phyloP scores from a whole-genome alignment of 2,888 invertebrate genomes.

The Mesochorus sp. region DNA sequence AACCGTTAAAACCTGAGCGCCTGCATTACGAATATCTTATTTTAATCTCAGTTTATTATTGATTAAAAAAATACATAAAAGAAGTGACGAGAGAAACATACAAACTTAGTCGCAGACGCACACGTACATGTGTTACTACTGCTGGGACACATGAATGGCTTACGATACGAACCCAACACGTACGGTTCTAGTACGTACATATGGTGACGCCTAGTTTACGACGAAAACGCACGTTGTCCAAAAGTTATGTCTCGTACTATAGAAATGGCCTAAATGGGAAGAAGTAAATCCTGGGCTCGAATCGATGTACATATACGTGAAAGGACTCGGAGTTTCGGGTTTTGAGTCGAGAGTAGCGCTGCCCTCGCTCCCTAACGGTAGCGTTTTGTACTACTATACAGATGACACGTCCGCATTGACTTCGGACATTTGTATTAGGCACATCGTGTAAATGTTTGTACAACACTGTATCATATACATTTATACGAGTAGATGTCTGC shows the following conservation, averaged over 20 bases:
- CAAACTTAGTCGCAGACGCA: not conserved
- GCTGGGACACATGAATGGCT: conserved; percentile 28
- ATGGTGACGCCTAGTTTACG: conserved; percentile 59
- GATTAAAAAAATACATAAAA: too few species aligned
- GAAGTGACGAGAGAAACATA: not conserved
- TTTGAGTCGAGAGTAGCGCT: not conserved
- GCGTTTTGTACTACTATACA: conserved; percentile 35
- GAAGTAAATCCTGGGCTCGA: conserved; percentile 20
- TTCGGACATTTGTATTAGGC: not conserved
- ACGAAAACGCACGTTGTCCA: conserved; percentile 53
- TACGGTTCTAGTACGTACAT: conserved; percentile 35
- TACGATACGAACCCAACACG: conserved; percentile 9
- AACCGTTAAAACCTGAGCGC: too few species aligned
- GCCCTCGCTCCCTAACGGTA: conserved; percentile 5
- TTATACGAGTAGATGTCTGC: not conserved
- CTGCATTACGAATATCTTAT: too few species aligned
- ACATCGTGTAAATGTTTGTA: conserved; percentile 3
- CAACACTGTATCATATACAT: conserved; percentile 3
- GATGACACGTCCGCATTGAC: conserved; percentile 2
- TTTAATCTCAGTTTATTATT: too few species aligned
- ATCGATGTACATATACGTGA: not conserved
- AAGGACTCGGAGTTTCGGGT: not conserved
- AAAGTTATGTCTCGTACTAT: conserved; percentile 49
- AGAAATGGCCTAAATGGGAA: not conserved
- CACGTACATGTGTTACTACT: not conserved